These are phyloP conservation scores for Bellardia pandia DNA, from an alignment of 2,888 invertebrate species.

Conservation along the genomic window DNA sequence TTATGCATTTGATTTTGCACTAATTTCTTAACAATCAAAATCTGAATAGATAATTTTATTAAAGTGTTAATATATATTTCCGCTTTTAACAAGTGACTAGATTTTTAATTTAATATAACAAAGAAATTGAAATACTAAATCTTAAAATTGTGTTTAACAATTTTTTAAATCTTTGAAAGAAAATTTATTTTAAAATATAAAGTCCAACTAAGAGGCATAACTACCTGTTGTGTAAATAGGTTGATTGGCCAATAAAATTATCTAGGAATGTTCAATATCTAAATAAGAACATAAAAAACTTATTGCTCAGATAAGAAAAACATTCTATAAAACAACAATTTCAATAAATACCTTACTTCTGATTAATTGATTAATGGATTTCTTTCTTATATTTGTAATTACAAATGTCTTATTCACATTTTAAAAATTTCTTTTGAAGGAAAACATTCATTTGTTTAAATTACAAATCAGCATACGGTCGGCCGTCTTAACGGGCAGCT, in stretches of 20 bases:
- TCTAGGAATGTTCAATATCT: slow-evolving; percentile 11
- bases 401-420: not conserved
- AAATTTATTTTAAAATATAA: slow-evolving; percentile 20
- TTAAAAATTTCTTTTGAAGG: not conserved
- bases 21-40: slow-evolving; percentile 20
- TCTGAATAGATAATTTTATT: not conserved
- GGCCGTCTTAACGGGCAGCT: not conserved
- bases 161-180: not conserved
- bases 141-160: not conserved
- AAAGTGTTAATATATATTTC: slow-evolving; percentile 2
- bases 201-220: not conserved
- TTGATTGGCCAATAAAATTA: not conserved
- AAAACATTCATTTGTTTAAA: too few relatives aligned
- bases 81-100: slow-evolving; percentile 19
- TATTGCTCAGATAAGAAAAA: not conserved
- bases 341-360: not conserved
- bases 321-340: not conserved
- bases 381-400: not conserved
- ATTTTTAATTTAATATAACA: not conserved
- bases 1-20: not conserved
- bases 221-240: not conserved
- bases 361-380: slow-evolving; percentile 1
- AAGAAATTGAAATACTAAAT: not conserved
- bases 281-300: not conserved
- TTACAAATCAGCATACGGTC: not conserved